Evolutionary conservation across 2,888 invertebrate species (phyloP).

Genomic region (Eurois occulta): DNA sequence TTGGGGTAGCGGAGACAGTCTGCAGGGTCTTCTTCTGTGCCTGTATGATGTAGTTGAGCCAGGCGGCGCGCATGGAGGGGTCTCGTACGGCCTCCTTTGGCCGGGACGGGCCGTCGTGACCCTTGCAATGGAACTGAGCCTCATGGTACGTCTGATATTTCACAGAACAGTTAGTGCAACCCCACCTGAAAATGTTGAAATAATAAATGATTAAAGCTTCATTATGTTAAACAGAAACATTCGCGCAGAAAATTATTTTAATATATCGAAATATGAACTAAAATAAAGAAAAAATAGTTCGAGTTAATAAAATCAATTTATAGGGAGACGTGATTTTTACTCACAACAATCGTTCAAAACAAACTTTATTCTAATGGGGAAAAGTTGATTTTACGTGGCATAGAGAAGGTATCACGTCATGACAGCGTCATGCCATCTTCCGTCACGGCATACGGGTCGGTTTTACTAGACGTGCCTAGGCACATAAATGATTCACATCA

Average conservation of each 20-base stretch:
- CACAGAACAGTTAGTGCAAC: conserved; percentile 79
- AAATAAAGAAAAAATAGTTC: no score
- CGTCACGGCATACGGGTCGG: no score
- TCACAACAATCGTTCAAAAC: no score
- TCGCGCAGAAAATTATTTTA: background rate
- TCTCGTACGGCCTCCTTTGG: conserved; percentile 80
- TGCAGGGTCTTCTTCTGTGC: conserved; percentile 76
- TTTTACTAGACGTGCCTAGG: no score
- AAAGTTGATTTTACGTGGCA: no score
- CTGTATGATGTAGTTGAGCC: conserved; percentile 76
- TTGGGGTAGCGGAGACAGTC: conserved; percentile 10
- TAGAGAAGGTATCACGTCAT: no score
- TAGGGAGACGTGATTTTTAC: no score
- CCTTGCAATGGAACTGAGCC: conserved; percentile 84
- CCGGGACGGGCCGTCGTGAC: conserved; percentile 73
- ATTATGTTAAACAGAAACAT: background rate
- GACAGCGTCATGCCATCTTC: no score
- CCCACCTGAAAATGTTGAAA: conserved; percentile 79
- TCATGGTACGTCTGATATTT: conserved; percentile 84
- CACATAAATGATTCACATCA: no score
- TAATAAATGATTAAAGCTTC: background rate
- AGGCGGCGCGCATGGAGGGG: conserved; percentile 74
- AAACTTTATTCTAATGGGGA: no score
- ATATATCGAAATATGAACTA: background rate
- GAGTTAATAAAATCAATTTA: no score